phyloP scores from a whole-genome alignment of 2,113 vertebrate genomes.

The Channa maculata region DNA sequence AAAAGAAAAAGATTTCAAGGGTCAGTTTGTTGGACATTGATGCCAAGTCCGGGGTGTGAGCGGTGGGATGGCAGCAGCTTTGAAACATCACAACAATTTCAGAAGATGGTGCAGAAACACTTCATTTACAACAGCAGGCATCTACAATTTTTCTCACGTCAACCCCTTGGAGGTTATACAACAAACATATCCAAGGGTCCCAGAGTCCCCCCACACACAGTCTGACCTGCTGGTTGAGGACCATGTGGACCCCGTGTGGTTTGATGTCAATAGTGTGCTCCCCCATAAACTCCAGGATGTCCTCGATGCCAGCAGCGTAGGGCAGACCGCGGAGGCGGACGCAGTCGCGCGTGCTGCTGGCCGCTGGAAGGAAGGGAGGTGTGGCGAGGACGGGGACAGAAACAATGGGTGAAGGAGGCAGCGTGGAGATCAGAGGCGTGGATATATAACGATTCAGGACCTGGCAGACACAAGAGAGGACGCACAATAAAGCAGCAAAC shows the following conservation, averaged over 20 bases:
- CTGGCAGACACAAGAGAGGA: constrained; percentile 67
- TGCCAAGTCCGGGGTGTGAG: too few relatives aligned
- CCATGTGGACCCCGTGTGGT: constrained; percentile 97
- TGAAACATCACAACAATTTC: too few relatives aligned
- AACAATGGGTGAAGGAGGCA: constrained; percentile 89
- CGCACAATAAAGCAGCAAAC: too few relatives aligned
- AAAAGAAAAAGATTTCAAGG: too few relatives aligned
- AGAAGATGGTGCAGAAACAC: too few relatives aligned
- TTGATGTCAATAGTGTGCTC: constrained; percentile 94
- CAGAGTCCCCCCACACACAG: neutral
- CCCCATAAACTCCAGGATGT: constrained; percentile 95
- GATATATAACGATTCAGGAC: constrained; percentile 95
- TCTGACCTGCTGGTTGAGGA: constrained; percentile 96
- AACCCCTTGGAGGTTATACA: too few relatives aligned
- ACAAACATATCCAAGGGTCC: too few relatives aligned
- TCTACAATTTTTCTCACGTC: too few relatives aligned
- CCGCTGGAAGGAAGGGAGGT: constrained; percentile 87
- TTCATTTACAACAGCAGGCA: too few relatives aligned
- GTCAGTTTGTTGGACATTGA: too few relatives aligned
- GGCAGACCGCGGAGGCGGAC: constrained; percentile 93
- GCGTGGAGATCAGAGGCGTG: constrained; percentile 91
- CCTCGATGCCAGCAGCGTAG: constrained; percentile 94
- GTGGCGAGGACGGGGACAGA: constrained; percentile 87
- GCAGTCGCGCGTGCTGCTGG: constrained; percentile 88
- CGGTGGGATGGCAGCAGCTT: too few relatives aligned